A percentile compares a stretch with the other conserved stretches of the same genome.
phyloP scores from a whole-genome alignment of 2,797 vertebrate species.

The Pantherophis alleghaniensis region DNA sequence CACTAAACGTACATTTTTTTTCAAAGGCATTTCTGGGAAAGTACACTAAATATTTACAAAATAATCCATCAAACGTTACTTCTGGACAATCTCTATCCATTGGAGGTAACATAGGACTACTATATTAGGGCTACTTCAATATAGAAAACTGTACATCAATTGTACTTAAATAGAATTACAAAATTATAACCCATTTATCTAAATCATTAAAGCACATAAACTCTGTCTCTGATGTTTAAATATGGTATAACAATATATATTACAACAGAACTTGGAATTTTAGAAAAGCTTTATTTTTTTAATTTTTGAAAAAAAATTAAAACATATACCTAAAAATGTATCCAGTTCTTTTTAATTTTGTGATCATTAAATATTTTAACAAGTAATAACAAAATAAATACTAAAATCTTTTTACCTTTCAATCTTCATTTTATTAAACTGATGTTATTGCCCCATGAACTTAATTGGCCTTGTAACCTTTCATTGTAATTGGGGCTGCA shows the following conservation, averaged over 20 bases:
- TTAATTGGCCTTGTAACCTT: background rate
- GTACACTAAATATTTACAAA: slow-evolving; percentile 40
- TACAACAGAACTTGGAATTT: background rate
- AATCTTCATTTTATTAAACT: background rate
- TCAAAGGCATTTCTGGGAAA: slow-evolving; percentile 60
- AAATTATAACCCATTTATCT: background rate
- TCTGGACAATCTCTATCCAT: background rate
- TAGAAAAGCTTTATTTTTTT: background rate
- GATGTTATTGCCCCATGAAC: background rate
- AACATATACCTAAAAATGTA: background rate
- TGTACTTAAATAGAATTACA: background rate
- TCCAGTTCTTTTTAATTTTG: background rate
- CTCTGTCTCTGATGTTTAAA: background rate
- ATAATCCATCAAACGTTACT: background rate
- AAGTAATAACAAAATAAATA: background rate
- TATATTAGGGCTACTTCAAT: background rate
- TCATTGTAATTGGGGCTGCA: background rate
- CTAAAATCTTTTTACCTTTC: background rate
- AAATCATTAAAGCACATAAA: background rate
- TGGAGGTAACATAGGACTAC: background rate
- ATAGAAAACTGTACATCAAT: background rate
- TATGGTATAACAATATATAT: background rate
- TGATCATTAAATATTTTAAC: background rate
- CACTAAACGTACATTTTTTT: slow-evolving; percentile 62
- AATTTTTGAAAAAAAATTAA: background rate